These are phyloP conservation scores for Xestia c-nigrum DNA, from an alignment of 2,888 invertebrate species.

Conservation along the genomic window DNA sequence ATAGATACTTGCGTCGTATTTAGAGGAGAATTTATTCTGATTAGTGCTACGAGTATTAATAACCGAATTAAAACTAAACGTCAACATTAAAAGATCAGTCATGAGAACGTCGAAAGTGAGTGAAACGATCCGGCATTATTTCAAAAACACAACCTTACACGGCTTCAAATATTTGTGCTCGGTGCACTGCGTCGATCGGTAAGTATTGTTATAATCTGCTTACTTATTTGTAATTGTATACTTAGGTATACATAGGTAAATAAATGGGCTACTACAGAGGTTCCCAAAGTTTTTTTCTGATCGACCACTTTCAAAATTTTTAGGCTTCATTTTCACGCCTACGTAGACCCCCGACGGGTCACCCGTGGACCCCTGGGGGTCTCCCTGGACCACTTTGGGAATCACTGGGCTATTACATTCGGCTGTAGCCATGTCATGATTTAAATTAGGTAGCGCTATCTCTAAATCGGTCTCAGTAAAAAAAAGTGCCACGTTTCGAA, in stretches of 20 bases:
- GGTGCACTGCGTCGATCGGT: conserved; percentile 79
- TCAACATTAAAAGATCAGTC: conserved; percentile 19
- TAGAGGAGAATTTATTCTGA: not conserved
- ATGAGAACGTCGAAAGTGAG: conserved; percentile 58
- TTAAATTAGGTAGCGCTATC: not conserved
- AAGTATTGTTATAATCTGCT: conserved; percentile 56
- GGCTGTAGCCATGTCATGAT: not conserved
- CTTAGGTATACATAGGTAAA: not conserved
- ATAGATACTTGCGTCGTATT: not conserved
- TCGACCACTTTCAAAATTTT: too few relatives aligned
- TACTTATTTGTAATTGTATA: not conserved
- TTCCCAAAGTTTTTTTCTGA: too few relatives aligned
- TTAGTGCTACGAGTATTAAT: not conserved
- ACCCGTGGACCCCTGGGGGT: too few relatives aligned
- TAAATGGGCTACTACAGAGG: not conserved
- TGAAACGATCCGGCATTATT: conserved; percentile 73
- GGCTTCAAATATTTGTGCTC: conserved; percentile 85
- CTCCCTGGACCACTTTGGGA: too few relatives aligned
- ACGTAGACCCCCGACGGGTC: too few relatives aligned
- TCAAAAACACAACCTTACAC: conserved; percentile 82
- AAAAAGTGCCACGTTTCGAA: too few relatives aligned
- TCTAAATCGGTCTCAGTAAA: too few relatives aligned
- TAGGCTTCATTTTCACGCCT: too few relatives aligned
- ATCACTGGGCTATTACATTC: too few relatives aligned
- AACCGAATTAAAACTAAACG: not conserved